Conservation (phyloP, 2,113 vertebrate species). For the Bubo scandiacus region DNA sequence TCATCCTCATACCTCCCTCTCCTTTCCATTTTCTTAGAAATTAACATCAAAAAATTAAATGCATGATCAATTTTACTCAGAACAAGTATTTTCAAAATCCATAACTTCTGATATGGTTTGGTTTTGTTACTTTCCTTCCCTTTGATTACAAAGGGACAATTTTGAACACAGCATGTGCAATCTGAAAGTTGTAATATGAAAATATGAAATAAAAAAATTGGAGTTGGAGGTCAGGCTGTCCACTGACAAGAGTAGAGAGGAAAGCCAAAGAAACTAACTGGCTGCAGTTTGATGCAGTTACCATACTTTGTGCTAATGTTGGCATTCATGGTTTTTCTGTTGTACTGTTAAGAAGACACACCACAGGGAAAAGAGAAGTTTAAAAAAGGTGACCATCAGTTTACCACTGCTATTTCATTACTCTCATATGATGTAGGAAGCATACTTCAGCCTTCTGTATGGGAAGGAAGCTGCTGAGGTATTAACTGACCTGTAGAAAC, state of each 20-base stretch:
- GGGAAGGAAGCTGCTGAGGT: background rate
- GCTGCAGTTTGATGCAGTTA: background rate
- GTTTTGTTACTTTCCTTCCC: background rate
- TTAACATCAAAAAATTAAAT: background rate
- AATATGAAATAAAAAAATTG: background rate
- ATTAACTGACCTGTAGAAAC: background rate
- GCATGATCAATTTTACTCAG: background rate
- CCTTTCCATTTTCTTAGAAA: background rate
- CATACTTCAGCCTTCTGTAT: background rate
- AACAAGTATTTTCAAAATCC: background rate
- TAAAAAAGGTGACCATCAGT: background rate
- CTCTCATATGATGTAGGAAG: fast-evolving
- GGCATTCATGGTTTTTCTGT: background rate
- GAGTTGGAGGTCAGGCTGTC: background rate
- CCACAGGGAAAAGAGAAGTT: background rate
- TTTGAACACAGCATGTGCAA: background rate
- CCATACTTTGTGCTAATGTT: background rate
- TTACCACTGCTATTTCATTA: background rate
- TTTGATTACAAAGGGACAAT: background rate
- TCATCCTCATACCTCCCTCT: background rate
- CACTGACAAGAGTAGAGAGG: background rate
- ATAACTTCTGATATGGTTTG: background rate
- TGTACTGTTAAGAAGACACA: background rate
- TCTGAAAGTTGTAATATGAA: background rate
- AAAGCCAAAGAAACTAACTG: background rate